Conservation (phyloP, 2,888 invertebrate genomes). For the Baronia brevicornis region DNA sequence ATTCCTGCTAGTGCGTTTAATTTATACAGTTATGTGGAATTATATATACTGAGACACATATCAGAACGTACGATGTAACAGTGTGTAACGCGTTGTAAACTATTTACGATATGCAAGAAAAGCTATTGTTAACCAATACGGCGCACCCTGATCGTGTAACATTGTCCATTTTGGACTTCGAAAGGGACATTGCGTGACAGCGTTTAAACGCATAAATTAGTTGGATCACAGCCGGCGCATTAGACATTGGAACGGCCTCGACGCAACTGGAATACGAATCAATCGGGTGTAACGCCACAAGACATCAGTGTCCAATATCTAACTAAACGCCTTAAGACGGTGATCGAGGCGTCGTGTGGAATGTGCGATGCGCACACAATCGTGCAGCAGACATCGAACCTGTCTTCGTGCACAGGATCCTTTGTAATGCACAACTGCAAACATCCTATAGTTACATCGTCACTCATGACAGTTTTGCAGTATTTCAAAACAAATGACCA, state of each 20-base stretch:
- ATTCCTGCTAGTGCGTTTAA: no score
- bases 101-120: conserved; percentile 11
- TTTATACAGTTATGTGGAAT: no score
- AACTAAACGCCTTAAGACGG: conserved; percentile 31
- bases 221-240: conserved; percentile 29
- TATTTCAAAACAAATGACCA: conserved; percentile 20
- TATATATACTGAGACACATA: no score
- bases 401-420: conserved; percentile 29
- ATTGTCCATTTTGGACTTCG: conserved; percentile 16
- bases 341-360: conserved; percentile 39
- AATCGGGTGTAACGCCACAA: neutral
- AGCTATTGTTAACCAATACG: conserved; percentile 13
- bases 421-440: conserved; percentile 61
- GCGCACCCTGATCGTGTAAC: conserved; percentile 12
- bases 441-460: conserved; percentile 45
- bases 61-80: no score
- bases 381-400: conserved; percentile 40
- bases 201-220: conserved; percentile 28
- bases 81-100: conserved; percentile 1
- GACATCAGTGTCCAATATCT: conserved; percentile 15
- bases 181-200: conserved; percentile 37
- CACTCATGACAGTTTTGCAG: conserved; percentile 27
- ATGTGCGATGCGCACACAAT: conserved; percentile 44
- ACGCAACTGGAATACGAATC: conserved; percentile 10
- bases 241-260: conserved; percentile 31